Percentiles rank a stretch among this genome's conserved stretches.
phyloP scores from a whole-genome alignment of 2,888 invertebrate genomes.

The Drosophila austrosaltans region DNA sequence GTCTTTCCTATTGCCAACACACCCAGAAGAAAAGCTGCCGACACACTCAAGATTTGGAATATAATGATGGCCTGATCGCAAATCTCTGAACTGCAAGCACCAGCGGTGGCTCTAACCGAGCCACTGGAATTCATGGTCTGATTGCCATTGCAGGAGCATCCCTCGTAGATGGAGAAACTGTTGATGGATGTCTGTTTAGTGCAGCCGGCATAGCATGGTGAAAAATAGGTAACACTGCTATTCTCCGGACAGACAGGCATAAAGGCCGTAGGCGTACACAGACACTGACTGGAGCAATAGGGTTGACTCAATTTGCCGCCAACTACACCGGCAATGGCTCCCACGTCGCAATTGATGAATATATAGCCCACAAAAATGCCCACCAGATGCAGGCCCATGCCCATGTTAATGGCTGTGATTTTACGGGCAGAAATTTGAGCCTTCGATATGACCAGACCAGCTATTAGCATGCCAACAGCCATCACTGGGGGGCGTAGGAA shows the following conservation, averaged over 20 bases:
- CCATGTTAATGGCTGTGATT: slow-evolving; percentile 84
- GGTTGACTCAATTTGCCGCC: slow-evolving; percentile 83
- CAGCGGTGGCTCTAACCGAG: slow-evolving; percentile 83
- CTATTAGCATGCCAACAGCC: slow-evolving; percentile 84
- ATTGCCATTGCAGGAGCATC: slow-evolving; percentile 84
- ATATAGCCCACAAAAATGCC: slow-evolving; percentile 84
- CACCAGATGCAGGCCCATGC: slow-evolving; percentile 83
- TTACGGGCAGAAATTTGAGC: slow-evolving; percentile 84
- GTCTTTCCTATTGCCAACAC: slow-evolving; percentile 83
- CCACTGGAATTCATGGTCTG: slow-evolving; percentile 56
- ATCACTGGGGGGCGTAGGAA: slow-evolving; percentile 86
- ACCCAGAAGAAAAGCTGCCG: slow-evolving; percentile 82
- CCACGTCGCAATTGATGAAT: slow-evolving; percentile 84
- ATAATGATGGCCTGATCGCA: slow-evolving; percentile 85
- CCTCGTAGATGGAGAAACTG: slow-evolving; percentile 84
- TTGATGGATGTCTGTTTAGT: slow-evolving; percentile 82
- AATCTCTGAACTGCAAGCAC: slow-evolving; percentile 84
- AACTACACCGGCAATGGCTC: slow-evolving; percentile 84
- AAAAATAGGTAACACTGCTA: slow-evolving; percentile 86
- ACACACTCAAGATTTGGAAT: slow-evolving; percentile 84
- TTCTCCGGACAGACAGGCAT: slow-evolving; percentile 87
- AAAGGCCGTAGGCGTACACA: slow-evolving; percentile 84
- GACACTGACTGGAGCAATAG: slow-evolving; percentile 85
- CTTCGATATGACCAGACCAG: slow-evolving; percentile 85
- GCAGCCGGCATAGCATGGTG: slow-evolving; percentile 91